A percentile compares a stretch with the other conserved stretches of the same genome.
Evolutionary conservation across 2,888 invertebrate genomes (phyloP).

Genomic region (Halictus quadricinctus): DNA sequence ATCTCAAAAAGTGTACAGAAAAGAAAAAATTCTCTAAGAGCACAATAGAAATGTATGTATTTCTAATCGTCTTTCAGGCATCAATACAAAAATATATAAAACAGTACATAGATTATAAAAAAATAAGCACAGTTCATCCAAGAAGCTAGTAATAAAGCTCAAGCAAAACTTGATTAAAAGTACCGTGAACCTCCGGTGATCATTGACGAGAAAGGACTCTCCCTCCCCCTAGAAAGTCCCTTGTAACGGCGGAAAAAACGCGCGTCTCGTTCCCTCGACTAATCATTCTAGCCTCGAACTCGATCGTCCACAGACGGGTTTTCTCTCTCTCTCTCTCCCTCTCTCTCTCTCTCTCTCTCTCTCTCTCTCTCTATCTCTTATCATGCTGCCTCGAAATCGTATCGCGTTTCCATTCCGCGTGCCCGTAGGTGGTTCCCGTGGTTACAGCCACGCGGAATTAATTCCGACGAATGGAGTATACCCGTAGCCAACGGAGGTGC

Average conservation of each 20-base stretch:
- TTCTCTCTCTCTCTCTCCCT: no score
- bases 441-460: conserved; percentile 20
- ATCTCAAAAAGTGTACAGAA: no score
- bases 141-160: not conserved
- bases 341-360: not conserved
- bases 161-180: not conserved
- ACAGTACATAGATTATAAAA: no score
- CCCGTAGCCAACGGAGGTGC: not conserved
- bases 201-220: not conserved
- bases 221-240: not conserved
- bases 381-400: not conserved
- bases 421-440: not conserved
- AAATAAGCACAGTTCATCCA: not conserved
- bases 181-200: not conserved
- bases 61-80: no score
- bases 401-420: conserved; percentile 6
- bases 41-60: no score
- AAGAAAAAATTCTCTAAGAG: no score
- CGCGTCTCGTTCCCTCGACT: not conserved
- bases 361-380: not conserved
- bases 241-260: not conserved
- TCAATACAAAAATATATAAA: no score
- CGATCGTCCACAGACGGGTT: not conserved
- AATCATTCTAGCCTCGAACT: not conserved
- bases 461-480: conserved; percentile 19